Base-by-base conservation (phyloP, 1,140 invertebrate species). In the Cyclargus thomasi region DNA sequence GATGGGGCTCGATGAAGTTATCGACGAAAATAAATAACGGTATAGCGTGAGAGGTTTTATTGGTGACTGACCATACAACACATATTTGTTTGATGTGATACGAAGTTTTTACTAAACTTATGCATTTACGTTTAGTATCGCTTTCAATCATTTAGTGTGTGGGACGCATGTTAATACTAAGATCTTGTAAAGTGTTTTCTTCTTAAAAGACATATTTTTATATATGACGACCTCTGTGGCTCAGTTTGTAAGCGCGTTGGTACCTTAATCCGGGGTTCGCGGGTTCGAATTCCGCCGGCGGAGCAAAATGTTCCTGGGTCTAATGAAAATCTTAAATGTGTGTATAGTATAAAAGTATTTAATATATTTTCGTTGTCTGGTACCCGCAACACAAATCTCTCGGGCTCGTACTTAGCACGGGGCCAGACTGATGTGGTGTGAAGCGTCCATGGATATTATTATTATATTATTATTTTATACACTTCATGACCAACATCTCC, bases 1-100 rank as follows among this genome's bases (percentile, higher is more conserved):
- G 55, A 59, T 20, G 55, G n/a, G n/a, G 7, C 2, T 20, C 11
- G 10, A 21, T 21, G 20, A 59, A 59, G 17, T 20, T 59, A 59
- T 59, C 55, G 55, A 59, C 21, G n/a, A 21, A 59, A 55, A 22
- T 20, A 21, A 59, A 20, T 59, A 18, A 59, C 55, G 55, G 55
- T 59, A 20, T 20, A 6, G 10, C 20, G 8, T 20, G 18, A 59
- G 20, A 57, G 8, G 3, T 59, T 59, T 59, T 59, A 59, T 59
- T 20, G 10, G 6, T 21, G 55, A 59, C 55, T 21, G 55, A 59
- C 55, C 6, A 20, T 59, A 59, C 21, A 59, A 59, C 7, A 47
- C 39, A 0, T 47, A 59, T 20, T 59, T 59, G 55, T 20, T 21
- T 59, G 17, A 59, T 59, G 55, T 59, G 55, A 59, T 20, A 29